These are phyloP conservation scores for Pyrgus malvae DNA, from an alignment of 2,888 invertebrate species.

Conservation along the genomic window DNA sequence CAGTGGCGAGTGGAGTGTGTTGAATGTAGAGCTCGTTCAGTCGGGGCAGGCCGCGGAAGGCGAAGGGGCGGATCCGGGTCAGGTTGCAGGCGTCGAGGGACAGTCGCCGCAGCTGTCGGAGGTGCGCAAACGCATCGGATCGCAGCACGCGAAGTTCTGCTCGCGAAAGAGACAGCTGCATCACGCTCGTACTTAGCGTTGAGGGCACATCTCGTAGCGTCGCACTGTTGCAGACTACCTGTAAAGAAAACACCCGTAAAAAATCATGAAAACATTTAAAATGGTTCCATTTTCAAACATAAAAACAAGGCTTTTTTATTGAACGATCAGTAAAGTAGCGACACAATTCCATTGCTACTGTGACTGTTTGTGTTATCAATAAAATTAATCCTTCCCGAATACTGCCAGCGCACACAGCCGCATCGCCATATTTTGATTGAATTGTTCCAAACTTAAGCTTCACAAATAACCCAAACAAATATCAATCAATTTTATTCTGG, in stretches of 20 bases:
- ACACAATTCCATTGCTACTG: constrained; percentile 54
- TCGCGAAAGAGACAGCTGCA: constrained; percentile 92
- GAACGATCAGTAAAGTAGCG: constrained; percentile 36
- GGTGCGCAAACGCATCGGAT: constrained; percentile 91
- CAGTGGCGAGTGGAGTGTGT: constrained; percentile 90
- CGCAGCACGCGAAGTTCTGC: constrained; percentile 91
- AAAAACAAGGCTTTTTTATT: constrained; percentile 15
- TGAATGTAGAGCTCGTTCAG: constrained; percentile 92
- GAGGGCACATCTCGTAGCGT: constrained; percentile 90
- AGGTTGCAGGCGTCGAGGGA: constrained; percentile 94
- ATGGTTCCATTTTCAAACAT: background rate
- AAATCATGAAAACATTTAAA: background rate
- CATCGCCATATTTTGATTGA: constrained; percentile 67
- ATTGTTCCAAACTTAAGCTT: constrained; percentile 71
- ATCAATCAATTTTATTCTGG: constrained; percentile 56
- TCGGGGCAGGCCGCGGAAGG: constrained; percentile 91
- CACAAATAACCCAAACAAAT: constrained; percentile 65
- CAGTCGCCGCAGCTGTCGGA: constrained; percentile 90
- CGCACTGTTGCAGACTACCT: constrained; percentile 95
- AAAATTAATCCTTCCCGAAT: constrained; percentile 69
- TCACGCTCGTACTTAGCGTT: constrained; percentile 88
- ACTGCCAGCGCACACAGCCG: constrained; percentile 48
- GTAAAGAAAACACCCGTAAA: constrained; percentile 45
- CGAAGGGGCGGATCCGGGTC: constrained; percentile 89
- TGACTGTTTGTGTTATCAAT: constrained; percentile 62